Evolutionary conservation across 2,113 vertebrate genomes (phyloP), one percentile per base, ranked within the genome.

Genomic region (Herpailurus yagouaroundi): DNA sequence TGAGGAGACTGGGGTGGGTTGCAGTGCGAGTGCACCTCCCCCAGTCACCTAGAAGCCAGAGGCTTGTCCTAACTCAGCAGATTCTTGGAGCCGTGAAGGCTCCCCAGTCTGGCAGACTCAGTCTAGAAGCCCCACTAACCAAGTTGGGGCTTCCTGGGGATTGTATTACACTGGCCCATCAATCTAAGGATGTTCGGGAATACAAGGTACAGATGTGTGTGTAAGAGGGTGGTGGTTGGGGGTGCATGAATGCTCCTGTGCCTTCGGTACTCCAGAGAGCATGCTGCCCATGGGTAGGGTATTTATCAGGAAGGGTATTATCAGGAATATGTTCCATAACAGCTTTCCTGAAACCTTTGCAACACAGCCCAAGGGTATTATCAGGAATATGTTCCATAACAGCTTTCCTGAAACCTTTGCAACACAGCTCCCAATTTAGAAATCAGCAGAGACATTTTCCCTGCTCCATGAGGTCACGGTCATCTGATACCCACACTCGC

Each of bases 231-330:
- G 33, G 33, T 52, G 1, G 25, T 18, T 9, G 21, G n/a, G 45
- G 29, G 25, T 9, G 0, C n/a, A 2, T 4, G 19, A 25, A 19
- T 66, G 55, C n/a, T 31, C 4, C 1, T 1, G 9, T 33, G 14
- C 29, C 4, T 25, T 29, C 10, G 41, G 25, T 13, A 33, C 60
- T 55, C 41, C 0, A 4, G 7, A 4, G 36, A 57, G 8, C n/a
- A 1, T 10, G 27, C 14, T 68, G 31, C 45, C 45, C 45, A 45
- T 45, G 45, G 7, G 45, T 45, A 45, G 45, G 45, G 45, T 45
- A 45, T 45, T 45, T 45, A 45, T 45, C 45, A 45, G 45, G 45
- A 19, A 16, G 18, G 25, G 23, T 73, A 14, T 29, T 27, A 60
- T 27, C 55, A 50, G 36, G 15, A 14, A 66, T 15, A 81, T 27